phyloP scores from a whole-genome alignment of 2,113 vertebrate genomes.

The Cavia porcellus region DNA sequence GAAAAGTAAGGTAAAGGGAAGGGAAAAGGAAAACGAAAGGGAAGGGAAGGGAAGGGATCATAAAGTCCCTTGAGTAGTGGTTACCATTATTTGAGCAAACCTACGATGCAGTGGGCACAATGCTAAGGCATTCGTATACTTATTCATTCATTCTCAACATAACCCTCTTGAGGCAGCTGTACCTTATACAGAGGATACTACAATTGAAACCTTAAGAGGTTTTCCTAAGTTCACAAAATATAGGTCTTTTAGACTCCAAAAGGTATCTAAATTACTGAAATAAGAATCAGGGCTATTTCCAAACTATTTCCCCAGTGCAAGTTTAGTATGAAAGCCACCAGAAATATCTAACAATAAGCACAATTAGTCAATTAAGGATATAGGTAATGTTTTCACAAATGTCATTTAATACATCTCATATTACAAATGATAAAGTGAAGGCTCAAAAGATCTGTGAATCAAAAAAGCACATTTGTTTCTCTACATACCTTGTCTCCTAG shows the following conservation, averaged over 20 bases:
- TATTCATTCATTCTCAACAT: slow-evolving; percentile 54
- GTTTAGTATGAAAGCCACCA: slow-evolving; percentile 53
- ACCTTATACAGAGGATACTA: slow-evolving; percentile 33
- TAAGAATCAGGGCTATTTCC: slow-evolving; percentile 46
- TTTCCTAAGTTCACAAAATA: slow-evolving; percentile 50
- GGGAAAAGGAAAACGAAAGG: rapidly evolving
- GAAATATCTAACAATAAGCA: slow-evolving; percentile 27
- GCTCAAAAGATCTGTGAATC: background rate
- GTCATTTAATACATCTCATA: slow-evolving; percentile 54
- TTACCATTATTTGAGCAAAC: slow-evolving; percentile 52
- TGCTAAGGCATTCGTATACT: slow-evolving; percentile 15
- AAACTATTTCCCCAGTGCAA: slow-evolving; percentile 55
- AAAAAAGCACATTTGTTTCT: slow-evolving; percentile 1
- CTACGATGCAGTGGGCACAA: background rate
- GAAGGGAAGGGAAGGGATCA: background rate
- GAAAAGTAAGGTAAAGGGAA: background rate
- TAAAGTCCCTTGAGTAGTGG: background rate
- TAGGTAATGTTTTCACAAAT: background rate
- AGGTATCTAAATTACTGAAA: slow-evolving; percentile 21
- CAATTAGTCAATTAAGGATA: slow-evolving; percentile 44
- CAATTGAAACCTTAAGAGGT: slow-evolving; percentile 34
- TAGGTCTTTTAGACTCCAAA: slow-evolving; percentile 42
- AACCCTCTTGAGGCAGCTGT: background rate
- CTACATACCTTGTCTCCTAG: background rate
- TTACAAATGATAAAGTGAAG: slow-evolving; percentile 37